phyloP scores from a whole-genome alignment of 2,888 invertebrate species.

The Meghimatium bilineatum region DNA sequence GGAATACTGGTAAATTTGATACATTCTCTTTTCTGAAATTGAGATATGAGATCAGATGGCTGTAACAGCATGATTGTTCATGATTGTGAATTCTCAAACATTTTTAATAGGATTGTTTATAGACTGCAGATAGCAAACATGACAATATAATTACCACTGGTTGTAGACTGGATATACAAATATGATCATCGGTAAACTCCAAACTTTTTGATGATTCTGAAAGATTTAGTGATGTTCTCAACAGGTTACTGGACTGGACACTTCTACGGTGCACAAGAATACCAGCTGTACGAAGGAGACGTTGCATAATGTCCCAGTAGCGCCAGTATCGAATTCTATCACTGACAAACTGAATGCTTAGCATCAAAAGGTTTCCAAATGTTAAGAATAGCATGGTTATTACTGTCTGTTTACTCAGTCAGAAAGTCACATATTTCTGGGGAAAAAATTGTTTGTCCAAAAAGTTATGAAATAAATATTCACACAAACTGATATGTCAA shows the following conservation, averaged over 20 bases:
- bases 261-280: slow-evolving; percentile 50
- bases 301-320: slow-evolving; percentile 52
- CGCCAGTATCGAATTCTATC: slow-evolving; percentile 14
- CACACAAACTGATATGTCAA: not conserved
- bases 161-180: slow-evolving; percentile 31
- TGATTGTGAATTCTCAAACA: too few relatives aligned
- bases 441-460: not conserved
- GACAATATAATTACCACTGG: slow-evolving; percentile 23
- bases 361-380: slow-evolving; percentile 34
- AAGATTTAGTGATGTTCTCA: slow-evolving; percentile 8
- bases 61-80: too few relatives aligned
- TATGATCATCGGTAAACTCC: slow-evolving; percentile 39
- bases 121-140: not conserved
- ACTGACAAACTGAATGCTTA: slow-evolving; percentile 27
- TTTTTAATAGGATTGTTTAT: too few relatives aligned
- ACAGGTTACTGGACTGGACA: slow-evolving; percentile 8
- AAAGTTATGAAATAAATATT: not conserved
- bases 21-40: too few relatives aligned
- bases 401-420: not conserved
- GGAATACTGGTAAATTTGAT: too few relatives aligned
- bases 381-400: slow-evolving; percentile 34
- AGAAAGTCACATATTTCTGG: not conserved
- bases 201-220: slow-evolving; percentile 13
- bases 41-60: too few relatives aligned
- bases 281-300: slow-evolving; percentile 52